phyloP scores from a whole-genome alignment of 2,797 vertebrate species.

The Halcyon leucocephala region DNA sequence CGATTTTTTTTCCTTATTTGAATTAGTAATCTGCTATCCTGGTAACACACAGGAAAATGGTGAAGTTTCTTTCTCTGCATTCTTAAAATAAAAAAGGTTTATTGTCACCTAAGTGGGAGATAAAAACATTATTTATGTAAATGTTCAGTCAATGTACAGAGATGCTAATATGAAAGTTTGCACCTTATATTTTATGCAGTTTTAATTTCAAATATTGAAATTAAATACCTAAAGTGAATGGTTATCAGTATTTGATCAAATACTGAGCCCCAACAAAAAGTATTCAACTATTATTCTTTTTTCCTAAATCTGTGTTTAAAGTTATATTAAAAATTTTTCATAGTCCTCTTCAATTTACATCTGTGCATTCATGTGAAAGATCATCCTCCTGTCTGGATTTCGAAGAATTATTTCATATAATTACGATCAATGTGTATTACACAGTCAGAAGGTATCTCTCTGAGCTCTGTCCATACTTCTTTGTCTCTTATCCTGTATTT shows the following conservation, averaged over 20 bases:
- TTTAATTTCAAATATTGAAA: neutral
- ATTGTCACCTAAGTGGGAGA: neutral
- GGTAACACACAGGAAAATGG: constrained; percentile 1
- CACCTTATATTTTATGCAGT: neutral
- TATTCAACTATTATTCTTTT: neutral
- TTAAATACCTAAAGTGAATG: neutral
- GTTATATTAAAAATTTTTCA: neutral
- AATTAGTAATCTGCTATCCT: constrained; percentile 7
- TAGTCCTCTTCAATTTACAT: neutral
- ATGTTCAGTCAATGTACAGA: neutral
- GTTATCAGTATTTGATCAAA: neutral
- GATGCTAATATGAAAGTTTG: neutral
- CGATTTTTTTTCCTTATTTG: neutral
- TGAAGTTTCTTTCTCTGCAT: neutral
- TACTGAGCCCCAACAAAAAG: neutral
- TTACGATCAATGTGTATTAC: neutral
- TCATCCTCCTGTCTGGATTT: neutral
- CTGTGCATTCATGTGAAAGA: neutral
- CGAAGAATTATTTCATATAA: neutral
- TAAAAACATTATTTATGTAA: neutral
- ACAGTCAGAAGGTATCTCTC: neutral
- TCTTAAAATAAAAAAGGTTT: neutral
- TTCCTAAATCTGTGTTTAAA: neutral
- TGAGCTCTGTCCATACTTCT: neutral
- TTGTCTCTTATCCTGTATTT: neutral